A percentile compares a stretch with the other conserved stretches of the same genome.
Conservation (phyloP, 2,797 vertebrate species). For the Hyperoplus immaculatus region DNA sequence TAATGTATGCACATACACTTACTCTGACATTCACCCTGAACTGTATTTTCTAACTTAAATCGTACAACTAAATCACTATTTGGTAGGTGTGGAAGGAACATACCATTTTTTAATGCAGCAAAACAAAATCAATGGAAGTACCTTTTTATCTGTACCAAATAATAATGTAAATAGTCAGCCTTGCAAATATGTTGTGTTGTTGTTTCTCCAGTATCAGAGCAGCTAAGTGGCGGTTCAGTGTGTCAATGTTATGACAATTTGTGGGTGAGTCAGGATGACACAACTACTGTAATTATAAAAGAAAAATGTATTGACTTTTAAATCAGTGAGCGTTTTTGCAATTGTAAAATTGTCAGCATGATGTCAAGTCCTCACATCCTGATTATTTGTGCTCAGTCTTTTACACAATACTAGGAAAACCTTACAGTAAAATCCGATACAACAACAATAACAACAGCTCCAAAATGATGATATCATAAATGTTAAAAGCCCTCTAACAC, state of each 20-base stretch:
- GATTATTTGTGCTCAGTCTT: background rate
- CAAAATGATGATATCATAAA: background rate
- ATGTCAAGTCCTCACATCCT: background rate
- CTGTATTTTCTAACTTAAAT: constrained; percentile 25
- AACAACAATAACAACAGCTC: background rate
- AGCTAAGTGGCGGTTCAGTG: background rate
- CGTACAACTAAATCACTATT: constrained; percentile 14
- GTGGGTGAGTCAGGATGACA: background rate
- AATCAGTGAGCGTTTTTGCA: background rate
- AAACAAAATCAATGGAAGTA: background rate
- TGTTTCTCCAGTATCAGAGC: background rate
- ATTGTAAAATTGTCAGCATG: background rate
- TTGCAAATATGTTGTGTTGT: constrained; percentile 2
- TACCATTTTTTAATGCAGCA: background rate
- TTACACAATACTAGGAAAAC: constrained; percentile 1
- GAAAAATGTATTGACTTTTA: background rate
- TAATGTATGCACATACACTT: constrained; percentile 15
- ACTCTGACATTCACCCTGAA: constrained; percentile 10
- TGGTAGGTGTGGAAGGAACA: background rate
- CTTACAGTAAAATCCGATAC: background rate
- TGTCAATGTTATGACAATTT: constrained; percentile 5
- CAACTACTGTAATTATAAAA: background rate
- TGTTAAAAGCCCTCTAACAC: background rate
- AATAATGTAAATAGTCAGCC: constrained; percentile 4
- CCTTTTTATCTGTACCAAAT: background rate